These are phyloP conservation scores for Morbakka virulenta DNA, from an alignment of 30 jellyfish, hydroid and myxozoan genomes.

Conservation along the genomic window DNA sequence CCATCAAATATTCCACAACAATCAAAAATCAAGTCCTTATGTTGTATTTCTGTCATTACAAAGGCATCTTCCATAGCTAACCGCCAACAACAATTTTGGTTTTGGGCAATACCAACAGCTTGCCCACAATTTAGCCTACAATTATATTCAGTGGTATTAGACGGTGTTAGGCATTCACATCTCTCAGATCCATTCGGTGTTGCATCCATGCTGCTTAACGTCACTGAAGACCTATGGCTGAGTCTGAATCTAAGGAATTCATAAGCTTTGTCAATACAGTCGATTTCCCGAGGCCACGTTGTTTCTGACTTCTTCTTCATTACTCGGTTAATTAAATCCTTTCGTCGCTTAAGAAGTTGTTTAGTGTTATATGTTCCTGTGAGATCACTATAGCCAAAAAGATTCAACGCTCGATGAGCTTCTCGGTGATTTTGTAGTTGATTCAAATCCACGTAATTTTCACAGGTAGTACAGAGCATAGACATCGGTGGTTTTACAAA, in stretches of 20 bases:
- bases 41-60: neutral
- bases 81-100: constrained; percentile 29
- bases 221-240: too few species aligned
- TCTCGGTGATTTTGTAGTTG: constrained; percentile 43
- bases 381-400: constrained; percentile 23
- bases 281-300: constrained; percentile 5
- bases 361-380: constrained; percentile 30
- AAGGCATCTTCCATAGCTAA: constrained; percentile 25
- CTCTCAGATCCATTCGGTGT: neutral
- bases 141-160: neutral
- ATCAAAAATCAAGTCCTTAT: neutral
- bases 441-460: constrained; percentile 28
- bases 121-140: constrained; percentile 40
- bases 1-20: constrained; percentile 78
- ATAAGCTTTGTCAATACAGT: constrained; percentile 54
- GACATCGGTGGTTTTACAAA: too few species aligned
- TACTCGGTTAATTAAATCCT: constrained; percentile 24
- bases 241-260: constrained; percentile 15
- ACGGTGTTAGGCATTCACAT: neutral
- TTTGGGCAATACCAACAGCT: constrained; percentile 56
- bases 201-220: neutral
- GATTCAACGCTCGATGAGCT: constrained; percentile 38
- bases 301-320: constrained; percentile 11
- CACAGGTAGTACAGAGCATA: constrained; percentile 55
- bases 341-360: constrained; percentile 48